phyloP scores from a whole-genome alignment of 2,888 invertebrate species.

The Lepidonotus clava region DNA sequence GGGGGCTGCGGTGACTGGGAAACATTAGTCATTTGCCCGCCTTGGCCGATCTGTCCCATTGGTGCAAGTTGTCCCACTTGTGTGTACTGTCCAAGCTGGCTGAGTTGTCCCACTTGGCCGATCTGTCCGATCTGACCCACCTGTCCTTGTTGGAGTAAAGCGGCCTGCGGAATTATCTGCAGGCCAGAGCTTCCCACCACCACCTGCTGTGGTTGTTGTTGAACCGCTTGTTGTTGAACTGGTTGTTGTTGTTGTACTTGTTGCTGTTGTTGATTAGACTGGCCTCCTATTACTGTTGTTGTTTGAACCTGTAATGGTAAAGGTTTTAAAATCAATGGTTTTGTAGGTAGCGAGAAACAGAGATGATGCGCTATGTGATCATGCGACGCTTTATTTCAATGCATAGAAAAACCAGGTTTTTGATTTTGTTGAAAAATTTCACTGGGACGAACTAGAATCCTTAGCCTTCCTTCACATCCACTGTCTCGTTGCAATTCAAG shows the following conservation, averaged over 20 bases:
- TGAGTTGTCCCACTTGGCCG: slow-evolving; percentile 13
- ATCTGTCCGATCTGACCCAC: not conserved
- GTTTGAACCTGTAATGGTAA: not conserved
- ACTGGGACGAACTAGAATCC: too few relatives aligned
- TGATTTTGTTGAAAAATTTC: too few relatives aligned
- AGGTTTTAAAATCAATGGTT: too few relatives aligned
- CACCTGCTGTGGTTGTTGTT: not conserved
- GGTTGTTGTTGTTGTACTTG: not conserved
- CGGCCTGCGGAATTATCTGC: slow-evolving; percentile 10
- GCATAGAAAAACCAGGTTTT: too few relatives aligned
- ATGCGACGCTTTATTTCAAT: too few relatives aligned
- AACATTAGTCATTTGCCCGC: not conserved
- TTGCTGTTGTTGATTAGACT: not conserved
- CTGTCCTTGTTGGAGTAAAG: slow-evolving; percentile 3
- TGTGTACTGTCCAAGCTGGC: slow-evolving; percentile 13
- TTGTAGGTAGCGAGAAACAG: too few relatives aligned
- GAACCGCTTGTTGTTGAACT: not conserved
- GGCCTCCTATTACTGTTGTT: not conserved
- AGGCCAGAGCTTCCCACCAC: not conserved
- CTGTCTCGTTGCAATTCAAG: too few relatives aligned
- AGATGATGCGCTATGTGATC: too few relatives aligned
- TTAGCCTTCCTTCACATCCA: too few relatives aligned
- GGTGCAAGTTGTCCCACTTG: too few relatives aligned
- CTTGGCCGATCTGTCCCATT: slow-evolving; percentile 17
- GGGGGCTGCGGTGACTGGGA: slow-evolving; percentile 49